A percentile compares a stretch with the other conserved stretches of the same genome.
Evolutionary conservation across 2,797 vertebrate genomes (phyloP).

Genomic region (Dallia pectoralis): DNA sequence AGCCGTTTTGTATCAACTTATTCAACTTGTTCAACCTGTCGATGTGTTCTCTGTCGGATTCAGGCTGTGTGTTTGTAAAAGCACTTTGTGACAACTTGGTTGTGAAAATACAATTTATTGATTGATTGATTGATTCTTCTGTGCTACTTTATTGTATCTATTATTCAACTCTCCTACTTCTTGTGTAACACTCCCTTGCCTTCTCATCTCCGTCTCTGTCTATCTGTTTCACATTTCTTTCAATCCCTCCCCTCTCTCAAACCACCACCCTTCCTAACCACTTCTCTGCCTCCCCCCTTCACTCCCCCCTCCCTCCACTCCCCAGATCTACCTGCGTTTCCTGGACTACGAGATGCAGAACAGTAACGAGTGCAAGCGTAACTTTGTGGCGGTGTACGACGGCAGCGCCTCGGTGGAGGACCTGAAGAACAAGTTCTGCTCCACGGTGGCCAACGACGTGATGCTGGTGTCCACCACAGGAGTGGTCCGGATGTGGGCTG

Average conservation of each 20-base stretch:
- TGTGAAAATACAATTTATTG: too few species aligned
- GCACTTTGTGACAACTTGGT: too few species aligned
- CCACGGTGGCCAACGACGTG: constrained; percentile 96
- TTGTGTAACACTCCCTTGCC: too few species aligned
- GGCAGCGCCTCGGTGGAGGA: constrained; percentile 96
- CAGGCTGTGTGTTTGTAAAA: too few species aligned
- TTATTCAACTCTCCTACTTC: too few species aligned
- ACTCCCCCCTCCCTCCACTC: constrained; percentile 41
- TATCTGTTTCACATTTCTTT: neutral
- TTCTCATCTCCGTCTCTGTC: neutral
- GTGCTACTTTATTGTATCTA: too few species aligned
- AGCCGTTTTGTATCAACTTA: too few species aligned
- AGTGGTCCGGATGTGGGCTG: constrained; percentile 97
- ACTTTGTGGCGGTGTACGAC: constrained; percentile 97
- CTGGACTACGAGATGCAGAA: constrained; percentile 99
- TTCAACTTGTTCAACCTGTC: too few species aligned
- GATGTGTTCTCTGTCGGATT: too few species aligned
- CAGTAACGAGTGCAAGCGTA: constrained; percentile 97
- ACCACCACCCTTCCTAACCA: constrained; percentile 25
- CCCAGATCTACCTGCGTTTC: constrained; percentile 95
- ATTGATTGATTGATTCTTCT: too few species aligned
- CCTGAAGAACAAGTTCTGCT: constrained; percentile 96
- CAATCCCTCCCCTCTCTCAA: constrained; percentile 3
- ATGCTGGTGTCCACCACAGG: constrained; percentile 93
- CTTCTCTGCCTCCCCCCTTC: constrained; percentile 57